Evolutionary conservation across 1,140 invertebrate genomes (phyloP).

Genomic region (Pemphigus obesinymphae): DNA sequence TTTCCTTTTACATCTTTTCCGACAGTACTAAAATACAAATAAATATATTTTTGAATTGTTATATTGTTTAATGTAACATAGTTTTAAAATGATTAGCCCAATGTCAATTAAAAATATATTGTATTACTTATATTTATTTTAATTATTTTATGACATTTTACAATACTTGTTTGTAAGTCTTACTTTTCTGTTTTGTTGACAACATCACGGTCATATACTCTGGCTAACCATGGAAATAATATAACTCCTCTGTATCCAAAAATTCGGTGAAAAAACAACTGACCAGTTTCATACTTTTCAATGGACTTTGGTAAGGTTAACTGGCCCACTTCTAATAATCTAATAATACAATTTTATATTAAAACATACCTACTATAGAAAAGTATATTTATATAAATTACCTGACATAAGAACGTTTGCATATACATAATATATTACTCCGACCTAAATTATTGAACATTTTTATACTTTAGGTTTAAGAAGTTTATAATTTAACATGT

Average conservation of each 20-base stretch:
- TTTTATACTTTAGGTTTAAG: neutral
- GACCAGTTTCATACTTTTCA: slow-evolving; percentile 91
- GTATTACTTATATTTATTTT: too few species aligned
- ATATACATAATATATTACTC: neutral
- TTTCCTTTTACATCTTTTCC: slow-evolving; percentile 84
- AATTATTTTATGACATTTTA: neutral
- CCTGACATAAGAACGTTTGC: slow-evolving; percentile 21
- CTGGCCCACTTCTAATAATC: slow-evolving; percentile 74
- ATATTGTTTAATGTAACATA: neutral
- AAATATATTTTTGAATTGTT: neutral
- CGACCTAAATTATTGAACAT: slow-evolving; percentile 3
- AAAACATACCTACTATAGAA: neutral
- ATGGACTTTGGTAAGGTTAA: slow-evolving; percentile 76
- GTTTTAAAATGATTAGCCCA: neutral
- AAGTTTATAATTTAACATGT: too few species aligned
- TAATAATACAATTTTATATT: slow-evolving; percentile 46
- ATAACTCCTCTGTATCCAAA: slow-evolving; percentile 95
- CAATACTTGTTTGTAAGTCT: neutral
- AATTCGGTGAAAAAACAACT: slow-evolving; percentile 88
- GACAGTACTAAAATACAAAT: slow-evolving; percentile 50
- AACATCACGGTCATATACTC: slow-evolving; percentile 88
- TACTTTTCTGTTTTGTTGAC: slow-evolving; percentile 53
- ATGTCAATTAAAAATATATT: neutral
- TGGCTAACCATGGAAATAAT: slow-evolving; percentile 90
- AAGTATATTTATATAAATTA: neutral